These are phyloP conservation scores for Tachina lurida DNA, from an alignment of 2,888 invertebrate species.

Conservation along the genomic window DNA sequence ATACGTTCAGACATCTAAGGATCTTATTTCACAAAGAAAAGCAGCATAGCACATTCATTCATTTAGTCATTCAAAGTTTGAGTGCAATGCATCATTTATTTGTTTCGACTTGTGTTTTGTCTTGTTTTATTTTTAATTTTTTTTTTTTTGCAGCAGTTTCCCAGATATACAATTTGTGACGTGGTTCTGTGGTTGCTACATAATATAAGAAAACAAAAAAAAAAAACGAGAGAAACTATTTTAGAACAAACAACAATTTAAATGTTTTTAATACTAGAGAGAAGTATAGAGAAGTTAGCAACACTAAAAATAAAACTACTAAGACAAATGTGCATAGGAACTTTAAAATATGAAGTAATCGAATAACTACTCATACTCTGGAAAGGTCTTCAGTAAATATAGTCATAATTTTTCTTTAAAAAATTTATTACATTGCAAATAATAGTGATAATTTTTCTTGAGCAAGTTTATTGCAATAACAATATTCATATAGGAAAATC, in stretches of 20 bases:
- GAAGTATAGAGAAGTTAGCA: not conserved
- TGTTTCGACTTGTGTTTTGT: slow-evolving; percentile 51
- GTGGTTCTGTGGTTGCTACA: slow-evolving; percentile 68
- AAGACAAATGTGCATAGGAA: not conserved
- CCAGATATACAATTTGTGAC: slow-evolving; percentile 64
- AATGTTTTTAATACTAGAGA: not conserved
- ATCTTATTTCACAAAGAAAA: slow-evolving; percentile 11
- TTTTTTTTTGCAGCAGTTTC: slow-evolving; percentile 41
- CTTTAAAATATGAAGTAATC: not conserved
- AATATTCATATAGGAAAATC: too few species aligned
- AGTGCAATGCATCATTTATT: slow-evolving; percentile 70
- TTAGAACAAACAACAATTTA: slow-evolving; percentile 20
- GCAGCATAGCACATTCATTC: slow-evolving; percentile 26
- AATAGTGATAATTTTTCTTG: too few species aligned
- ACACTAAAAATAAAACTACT: not conserved
- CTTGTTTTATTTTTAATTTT: not conserved
- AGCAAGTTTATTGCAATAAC: too few species aligned
- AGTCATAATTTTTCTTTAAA: not conserved
- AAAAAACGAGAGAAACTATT: not conserved
- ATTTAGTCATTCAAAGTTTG: slow-evolving; percentile 65
- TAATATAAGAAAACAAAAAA: slow-evolving; percentile 55
- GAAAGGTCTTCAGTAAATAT: not conserved
- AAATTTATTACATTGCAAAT: too few species aligned
- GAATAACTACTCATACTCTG: not conserved
- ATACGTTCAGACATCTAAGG: not conserved